Evolutionary conservation across 2,113 vertebrate genomes (phyloP).

Genomic region (Thermophis baileyi): DNA sequence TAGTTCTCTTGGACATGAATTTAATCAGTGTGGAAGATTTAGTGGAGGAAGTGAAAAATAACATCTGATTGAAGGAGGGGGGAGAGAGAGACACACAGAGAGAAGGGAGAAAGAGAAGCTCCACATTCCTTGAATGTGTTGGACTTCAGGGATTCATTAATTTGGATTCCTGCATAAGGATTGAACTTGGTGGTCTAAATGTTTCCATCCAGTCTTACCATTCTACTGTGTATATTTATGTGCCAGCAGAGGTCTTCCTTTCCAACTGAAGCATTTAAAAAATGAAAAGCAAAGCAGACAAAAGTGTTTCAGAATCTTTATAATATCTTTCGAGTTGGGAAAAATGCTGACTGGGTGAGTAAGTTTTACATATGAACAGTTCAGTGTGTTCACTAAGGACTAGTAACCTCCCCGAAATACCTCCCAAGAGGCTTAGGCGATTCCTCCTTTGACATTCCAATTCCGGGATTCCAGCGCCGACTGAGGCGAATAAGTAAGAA

Average conservation of each 20-base stretch:
- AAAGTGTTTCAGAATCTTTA: not conserved
- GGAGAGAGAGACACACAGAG: rapidly evolving
- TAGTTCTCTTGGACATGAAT: not conserved
- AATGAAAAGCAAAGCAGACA: not conserved
- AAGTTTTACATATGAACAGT: not conserved
- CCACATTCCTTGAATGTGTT: not conserved
- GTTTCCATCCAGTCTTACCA: not conserved
- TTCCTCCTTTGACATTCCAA: not conserved
- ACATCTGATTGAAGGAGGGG: not conserved
- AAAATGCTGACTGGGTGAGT: not conserved
- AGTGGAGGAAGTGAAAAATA: not conserved
- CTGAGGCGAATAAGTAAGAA: too few species aligned
- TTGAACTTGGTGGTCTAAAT: not conserved
- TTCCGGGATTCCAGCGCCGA: not conserved
- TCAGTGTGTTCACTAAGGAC: not conserved
- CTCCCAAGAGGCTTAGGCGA: not conserved
- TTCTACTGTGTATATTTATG: not conserved
- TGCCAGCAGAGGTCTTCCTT: not conserved
- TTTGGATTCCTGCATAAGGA: not conserved
- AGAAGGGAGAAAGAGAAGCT: not conserved
- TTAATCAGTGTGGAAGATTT: not conserved
- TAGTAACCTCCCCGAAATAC: not conserved
- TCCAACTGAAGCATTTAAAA: not conserved
- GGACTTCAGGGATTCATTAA: not conserved
- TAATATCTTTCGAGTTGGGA: not conserved